phyloP scores from a whole-genome alignment of 1,140 invertebrate genomes.

The Plodia interpunctella region DNA sequence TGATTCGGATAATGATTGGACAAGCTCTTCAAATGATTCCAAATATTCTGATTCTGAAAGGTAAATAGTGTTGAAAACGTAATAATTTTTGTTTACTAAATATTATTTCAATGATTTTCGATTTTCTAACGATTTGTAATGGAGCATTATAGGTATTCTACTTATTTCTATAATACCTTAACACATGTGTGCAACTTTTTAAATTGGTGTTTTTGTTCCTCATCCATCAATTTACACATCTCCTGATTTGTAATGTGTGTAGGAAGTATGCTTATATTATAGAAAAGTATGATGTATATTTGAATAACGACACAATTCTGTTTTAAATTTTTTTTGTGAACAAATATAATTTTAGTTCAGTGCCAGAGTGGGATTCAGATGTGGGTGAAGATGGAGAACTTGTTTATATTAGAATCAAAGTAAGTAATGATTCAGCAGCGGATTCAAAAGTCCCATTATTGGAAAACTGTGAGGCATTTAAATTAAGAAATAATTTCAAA shows the following conservation, averaged over 20 bases:
- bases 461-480: constrained; percentile 65
- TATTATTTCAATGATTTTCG: neutral
- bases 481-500: constrained; percentile 65
- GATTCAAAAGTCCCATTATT: constrained; percentile 47
- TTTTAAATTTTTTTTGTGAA: too few species aligned
- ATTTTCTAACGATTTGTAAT: too few species aligned
- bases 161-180: too few species aligned
- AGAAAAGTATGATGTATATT: neutral
- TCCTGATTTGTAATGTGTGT: too few species aligned
- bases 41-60: constrained; percentile 68
- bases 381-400: constrained; percentile 78
- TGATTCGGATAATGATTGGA: constrained; percentile 67
- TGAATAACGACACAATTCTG: neutral
- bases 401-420: constrained; percentile 74
- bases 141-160: too few species aligned
- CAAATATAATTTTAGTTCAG: constrained; percentile 65
- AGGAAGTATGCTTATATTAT: too few species aligned
- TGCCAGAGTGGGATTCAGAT: constrained; percentile 81
- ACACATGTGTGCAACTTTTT: too few species aligned
- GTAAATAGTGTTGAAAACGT: constrained; percentile 26
- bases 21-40: constrained; percentile 59
- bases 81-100: neutral
- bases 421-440: constrained; percentile 23
- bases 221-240: too few species aligned
- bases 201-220: too few species aligned